Base-by-base conservation (phyloP, 2,888 invertebrate genomes). In the Fragum whitleyi region DNA sequence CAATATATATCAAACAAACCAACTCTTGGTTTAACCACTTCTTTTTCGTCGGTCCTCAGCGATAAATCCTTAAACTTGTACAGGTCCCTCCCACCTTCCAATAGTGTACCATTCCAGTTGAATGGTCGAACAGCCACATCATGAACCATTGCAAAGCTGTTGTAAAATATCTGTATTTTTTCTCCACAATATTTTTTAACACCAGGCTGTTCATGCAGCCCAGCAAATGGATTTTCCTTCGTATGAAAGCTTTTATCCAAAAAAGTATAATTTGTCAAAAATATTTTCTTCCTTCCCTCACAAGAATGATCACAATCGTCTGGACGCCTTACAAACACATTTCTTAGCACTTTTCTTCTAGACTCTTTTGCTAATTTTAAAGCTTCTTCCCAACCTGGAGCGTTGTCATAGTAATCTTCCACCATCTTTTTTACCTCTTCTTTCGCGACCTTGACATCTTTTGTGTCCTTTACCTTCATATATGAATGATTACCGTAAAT, bases 1-100 rank as follows among this genome's bases (percentile, higher is more conserved):
- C 83, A 83, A 26, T 77, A 57, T 26, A 83, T 62, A 26, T 70
- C 67, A 16, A 79, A 55, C 53, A 83, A 36, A 1, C 83, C 79
- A 6, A 19, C 65, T 9, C 57, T 47, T 29, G 79, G 83, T 36
- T 76, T 70, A 11, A 83, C 21, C 16, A 77, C 59, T 69, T 83
- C 83, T 26, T 69, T 71, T 2, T 70, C 70, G 39, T 83, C 83
- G 29, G 70, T 71, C 9, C 68, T 39, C 9, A 73, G 53, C 28
- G 36, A n/a, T n/a, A 69, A 47, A 57, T 71, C 71, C 55, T 79
- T 79, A 53, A 74, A 79, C 19, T 61, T 61, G 14, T 79, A 67
- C 39, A 83, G 67, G 39, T 79, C 74, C 26, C 70, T 39, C 9
- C 79, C 83, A 29, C 76, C 74, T 26, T 67, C 71, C 23, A 51